phyloP scores from a whole-genome alignment of 2,888 invertebrate species.

The Eupithecia abbreviata region DNA sequence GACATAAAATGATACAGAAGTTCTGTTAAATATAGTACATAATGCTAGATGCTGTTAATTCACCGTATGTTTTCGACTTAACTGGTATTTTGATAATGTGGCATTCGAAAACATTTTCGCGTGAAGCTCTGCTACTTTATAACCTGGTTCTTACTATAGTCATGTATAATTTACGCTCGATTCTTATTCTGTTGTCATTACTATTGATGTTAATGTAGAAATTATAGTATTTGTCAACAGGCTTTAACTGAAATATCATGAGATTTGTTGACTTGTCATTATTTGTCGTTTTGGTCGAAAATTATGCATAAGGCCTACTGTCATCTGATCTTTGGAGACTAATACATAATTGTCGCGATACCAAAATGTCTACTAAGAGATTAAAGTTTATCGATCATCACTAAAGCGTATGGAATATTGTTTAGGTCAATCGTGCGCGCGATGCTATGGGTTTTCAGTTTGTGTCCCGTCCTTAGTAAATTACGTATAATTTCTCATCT shows the following conservation, averaged over 20 bases:
- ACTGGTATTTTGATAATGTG: slow-evolving; percentile 29
- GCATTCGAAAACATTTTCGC: slow-evolving; percentile 44
- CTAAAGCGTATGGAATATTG: slow-evolving; percentile 46
- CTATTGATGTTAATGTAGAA: slow-evolving; percentile 49
- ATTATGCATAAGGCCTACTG: slow-evolving; percentile 14
- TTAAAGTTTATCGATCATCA: slow-evolving; percentile 35
- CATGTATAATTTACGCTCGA: slow-evolving; percentile 37
- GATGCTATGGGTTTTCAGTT: slow-evolving; percentile 57
- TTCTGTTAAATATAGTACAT: neutral
- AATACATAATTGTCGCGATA: slow-evolving; percentile 39
- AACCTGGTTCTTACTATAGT: slow-evolving; percentile 40
- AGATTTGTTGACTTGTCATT: neutral
- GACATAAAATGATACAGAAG: slow-evolving; percentile 23
- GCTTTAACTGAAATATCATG: slow-evolving; percentile 22
- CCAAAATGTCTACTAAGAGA: slow-evolving; percentile 34
- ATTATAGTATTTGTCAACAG: slow-evolving; percentile 58
- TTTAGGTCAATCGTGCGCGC: slow-evolving; percentile 60
- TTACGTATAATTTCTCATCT: slow-evolving; percentile 62
- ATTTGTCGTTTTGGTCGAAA: slow-evolving; percentile 29
- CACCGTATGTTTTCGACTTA: slow-evolving; percentile 47
- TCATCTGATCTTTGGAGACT: slow-evolving; percentile 4
- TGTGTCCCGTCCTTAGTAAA: slow-evolving; percentile 81
- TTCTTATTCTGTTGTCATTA: slow-evolving; percentile 54
- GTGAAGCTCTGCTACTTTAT: slow-evolving; percentile 41
- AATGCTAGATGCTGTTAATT: slow-evolving; percentile 39